A percentile compares a stretch with the other conserved stretches of the same genome.
These are phyloP conservation scores for Anguilla obscura DNA, from an alignment of 2,797 vertebrate genomes.

Conservation along the genomic window DNA sequence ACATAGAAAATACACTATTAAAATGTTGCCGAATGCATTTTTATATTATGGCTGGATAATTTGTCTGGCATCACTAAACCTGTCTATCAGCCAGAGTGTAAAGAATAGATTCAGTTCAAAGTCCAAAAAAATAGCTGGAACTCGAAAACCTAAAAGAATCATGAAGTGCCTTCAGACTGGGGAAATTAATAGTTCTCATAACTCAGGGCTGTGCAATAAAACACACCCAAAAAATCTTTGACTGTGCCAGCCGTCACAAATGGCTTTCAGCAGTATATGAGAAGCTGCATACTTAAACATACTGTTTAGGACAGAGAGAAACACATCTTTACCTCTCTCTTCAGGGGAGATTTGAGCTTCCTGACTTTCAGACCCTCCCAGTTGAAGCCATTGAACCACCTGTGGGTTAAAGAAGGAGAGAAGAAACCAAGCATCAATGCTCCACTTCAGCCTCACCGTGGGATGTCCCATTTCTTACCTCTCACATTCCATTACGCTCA, in stretches of 20 bases:
- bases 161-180: background rate
- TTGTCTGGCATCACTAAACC: background rate
- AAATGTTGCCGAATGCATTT: background rate
- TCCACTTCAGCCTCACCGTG: constrained; percentile 24
- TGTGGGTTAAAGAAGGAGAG: constrained; percentile 48
- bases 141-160: background rate
- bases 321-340: constrained; percentile 78
- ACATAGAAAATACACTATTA: background rate
- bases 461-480: constrained; percentile 27
- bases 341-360: constrained; percentile 82
- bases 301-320: background rate
- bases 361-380: constrained; percentile 86
- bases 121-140: background rate
- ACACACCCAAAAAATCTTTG: background rate
- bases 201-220: background rate
- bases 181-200: background rate
- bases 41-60: background rate
- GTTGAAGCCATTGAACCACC: constrained; percentile 92
- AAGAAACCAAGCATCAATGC: constrained; percentile 26
- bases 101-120: background rate
- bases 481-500: background rate
- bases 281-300: background rate
- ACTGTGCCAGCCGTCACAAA: background rate
- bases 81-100: background rate
- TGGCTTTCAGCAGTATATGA: background rate